These are phyloP conservation scores for Sphyrna mokarran DNA, from an alignment of 2,113 vertebrate genomes.

Conservation along the genomic window DNA sequence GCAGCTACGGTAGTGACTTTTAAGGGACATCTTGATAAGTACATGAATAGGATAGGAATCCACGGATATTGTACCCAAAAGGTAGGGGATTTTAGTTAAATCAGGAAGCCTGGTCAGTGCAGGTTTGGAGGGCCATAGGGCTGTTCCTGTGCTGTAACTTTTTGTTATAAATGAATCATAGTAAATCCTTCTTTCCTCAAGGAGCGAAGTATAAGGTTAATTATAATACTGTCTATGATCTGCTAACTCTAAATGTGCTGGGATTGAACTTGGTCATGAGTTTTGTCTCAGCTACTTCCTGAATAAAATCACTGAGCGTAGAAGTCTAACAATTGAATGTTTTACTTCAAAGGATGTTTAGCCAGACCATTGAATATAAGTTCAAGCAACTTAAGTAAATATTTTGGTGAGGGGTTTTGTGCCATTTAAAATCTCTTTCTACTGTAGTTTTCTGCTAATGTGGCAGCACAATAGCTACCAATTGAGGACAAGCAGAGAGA, in stretches of 20 bases:
- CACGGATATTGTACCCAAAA: no score
- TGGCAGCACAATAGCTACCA: background rate
- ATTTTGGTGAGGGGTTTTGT: background rate
- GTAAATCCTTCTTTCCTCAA: background rate
- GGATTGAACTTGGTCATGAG: background rate
- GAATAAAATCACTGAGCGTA: background rate
- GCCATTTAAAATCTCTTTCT: background rate
- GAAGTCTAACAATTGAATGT: background rate
- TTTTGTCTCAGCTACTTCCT: background rate
- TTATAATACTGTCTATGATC: background rate
- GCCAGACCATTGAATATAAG: background rate
- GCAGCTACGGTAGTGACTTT: no score
- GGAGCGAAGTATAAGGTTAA: background rate
- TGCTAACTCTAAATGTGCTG: background rate
- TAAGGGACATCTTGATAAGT: no score
- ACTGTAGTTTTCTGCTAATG: background rate
- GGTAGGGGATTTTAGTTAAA: no score
- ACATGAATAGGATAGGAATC: no score
- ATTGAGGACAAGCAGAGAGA: background rate
- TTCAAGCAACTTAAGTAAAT: background rate
- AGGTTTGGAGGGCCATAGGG: no score
- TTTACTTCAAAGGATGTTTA: background rate
- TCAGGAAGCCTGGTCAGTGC: no score
- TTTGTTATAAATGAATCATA: background rate
- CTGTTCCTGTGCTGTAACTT: no score